Percentiles rank a stretch among this genome's conserved stretches.
These are phyloP conservation scores for Pachyrhynchus sulphureomaculatus DNA, from an alignment of 1,140 invertebrate species.

Conservation along the genomic window DNA sequence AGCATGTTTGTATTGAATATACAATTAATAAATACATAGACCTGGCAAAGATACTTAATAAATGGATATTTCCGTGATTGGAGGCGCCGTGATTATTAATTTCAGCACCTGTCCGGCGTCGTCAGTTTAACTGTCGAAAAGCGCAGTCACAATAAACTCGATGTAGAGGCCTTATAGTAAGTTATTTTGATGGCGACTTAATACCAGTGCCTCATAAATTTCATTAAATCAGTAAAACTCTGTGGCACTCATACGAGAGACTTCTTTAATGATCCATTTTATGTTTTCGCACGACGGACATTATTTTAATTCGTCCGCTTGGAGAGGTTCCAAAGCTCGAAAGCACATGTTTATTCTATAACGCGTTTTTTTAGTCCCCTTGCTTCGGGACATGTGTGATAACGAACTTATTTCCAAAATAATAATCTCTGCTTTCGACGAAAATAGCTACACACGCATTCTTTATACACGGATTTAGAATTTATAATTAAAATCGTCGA, in stretches of 20 bases:
- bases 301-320: constrained; percentile 52
- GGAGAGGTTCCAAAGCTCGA: constrained; percentile 44
- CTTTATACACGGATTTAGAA: constrained; percentile 26
- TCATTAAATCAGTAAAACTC: constrained; percentile 43
- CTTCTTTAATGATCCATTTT: constrained; percentile 52
- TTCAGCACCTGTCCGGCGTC: constrained; percentile 31
- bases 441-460: constrained; percentile 37
- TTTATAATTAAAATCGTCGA: constrained; percentile 33
- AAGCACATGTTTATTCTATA: constrained; percentile 46
- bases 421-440: constrained; percentile 23
- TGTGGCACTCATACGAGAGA: constrained; percentile 46
- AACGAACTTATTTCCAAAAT: constrained; percentile 43
- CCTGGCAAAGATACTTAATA: no score
- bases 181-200: constrained; percentile 37
- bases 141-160: constrained; percentile 27
- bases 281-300: constrained; percentile 52
- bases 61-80: constrained; percentile 6
- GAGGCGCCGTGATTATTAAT: constrained; percentile 29
- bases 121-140: constrained; percentile 33
- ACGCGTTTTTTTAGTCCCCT: constrained; percentile 17
- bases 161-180: constrained; percentile 25
- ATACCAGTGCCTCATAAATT: constrained; percentile 41
- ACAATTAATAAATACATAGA: no score
- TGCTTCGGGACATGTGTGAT: constrained; percentile 41
- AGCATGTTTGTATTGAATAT: no score